These are phyloP conservation scores for Scleropages formosus DNA, from an alignment of 2,797 vertebrate species.

Conservation along the genomic window DNA sequence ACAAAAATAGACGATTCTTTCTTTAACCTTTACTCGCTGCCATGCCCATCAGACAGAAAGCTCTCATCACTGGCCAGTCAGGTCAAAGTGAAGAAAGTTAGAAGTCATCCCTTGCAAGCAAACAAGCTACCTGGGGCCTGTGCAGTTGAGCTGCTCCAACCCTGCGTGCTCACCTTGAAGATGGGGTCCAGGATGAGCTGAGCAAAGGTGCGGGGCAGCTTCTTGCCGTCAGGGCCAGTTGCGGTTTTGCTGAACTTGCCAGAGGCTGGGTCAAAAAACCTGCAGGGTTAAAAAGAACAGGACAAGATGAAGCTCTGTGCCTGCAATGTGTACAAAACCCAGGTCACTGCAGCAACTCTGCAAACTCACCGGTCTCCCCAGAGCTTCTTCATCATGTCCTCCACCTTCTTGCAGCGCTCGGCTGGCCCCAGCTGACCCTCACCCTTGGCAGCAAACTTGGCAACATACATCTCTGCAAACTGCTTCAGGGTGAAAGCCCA, in stretches of 20 bases:
- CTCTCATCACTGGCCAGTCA: conserved; percentile 84
- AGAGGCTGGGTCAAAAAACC: conserved; percentile 76
- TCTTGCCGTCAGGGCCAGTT: conserved; percentile 71
- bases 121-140: not conserved
- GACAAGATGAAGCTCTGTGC: not conserved
- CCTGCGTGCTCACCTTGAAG: conserved; percentile 73
- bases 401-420: conserved; percentile 89
- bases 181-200: conserved; percentile 88
- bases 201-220: conserved; percentile 79
- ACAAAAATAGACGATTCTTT: conserved; percentile 43
- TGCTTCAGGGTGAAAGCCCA: conserved; percentile 97
- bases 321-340: not conserved
- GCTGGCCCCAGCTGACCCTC: conserved; percentile 70
- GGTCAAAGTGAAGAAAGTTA: conserved; percentile 98
- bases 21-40: conserved; percentile 63
- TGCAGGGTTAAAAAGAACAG: conserved; percentile 34
- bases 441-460: conserved; percentile 89
- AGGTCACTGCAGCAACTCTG: not conserved
- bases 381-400: conserved; percentile 98
- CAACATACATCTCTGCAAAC: conserved; percentile 93
- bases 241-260: conserved; percentile 81
- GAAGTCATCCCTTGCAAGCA: conserved; percentile 77
- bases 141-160: not conserved
- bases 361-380: conserved; percentile 76
- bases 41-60: conserved; percentile 60